Conservation (phyloP, 2,113 vertebrate species). For the Paratilapia polleni region DNA sequence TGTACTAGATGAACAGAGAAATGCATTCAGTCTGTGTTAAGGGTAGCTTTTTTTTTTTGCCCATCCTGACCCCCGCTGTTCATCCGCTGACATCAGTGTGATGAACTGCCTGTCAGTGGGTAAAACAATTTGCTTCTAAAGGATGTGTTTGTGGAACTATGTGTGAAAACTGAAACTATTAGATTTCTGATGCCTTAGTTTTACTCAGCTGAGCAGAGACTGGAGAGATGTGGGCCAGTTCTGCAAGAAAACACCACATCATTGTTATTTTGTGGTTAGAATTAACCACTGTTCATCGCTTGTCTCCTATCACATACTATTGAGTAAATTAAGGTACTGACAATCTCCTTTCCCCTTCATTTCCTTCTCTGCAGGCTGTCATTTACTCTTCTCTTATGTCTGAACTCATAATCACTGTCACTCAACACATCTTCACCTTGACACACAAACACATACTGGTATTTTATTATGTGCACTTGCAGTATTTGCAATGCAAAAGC, state of each 20-base stretch:
- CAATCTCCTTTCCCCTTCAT: conserved; percentile 39
- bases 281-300: conserved; percentile 1
- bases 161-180: neutral
- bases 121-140: conserved; percentile 20
- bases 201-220: neutral
- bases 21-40: neutral
- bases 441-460: conserved; percentile 5
- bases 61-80: neutral
- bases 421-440: conserved; percentile 16
- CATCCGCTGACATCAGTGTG: conserved; percentile 19
- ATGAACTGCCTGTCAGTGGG: conserved; percentile 9
- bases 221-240: neutral
- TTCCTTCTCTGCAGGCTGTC: conserved; percentile 47
- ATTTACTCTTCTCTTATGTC: conserved; percentile 42
- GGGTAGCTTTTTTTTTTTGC: neutral
- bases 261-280: conserved; percentile 1
- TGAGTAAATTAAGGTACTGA: conserved; percentile 34
- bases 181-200: neutral
- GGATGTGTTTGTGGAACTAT: conserved; percentile 2
- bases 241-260: neutral
- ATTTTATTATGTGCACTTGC: neutral
- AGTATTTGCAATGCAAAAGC: conserved; percentile 20
- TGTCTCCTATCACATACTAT: conserved; percentile 18
- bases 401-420: conserved; percentile 50
- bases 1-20: conserved; percentile 17